These are phyloP conservation scores for Pavo muticus DNA, from an alignment of 2,113 vertebrate species.

Conservation along the genomic window DNA sequence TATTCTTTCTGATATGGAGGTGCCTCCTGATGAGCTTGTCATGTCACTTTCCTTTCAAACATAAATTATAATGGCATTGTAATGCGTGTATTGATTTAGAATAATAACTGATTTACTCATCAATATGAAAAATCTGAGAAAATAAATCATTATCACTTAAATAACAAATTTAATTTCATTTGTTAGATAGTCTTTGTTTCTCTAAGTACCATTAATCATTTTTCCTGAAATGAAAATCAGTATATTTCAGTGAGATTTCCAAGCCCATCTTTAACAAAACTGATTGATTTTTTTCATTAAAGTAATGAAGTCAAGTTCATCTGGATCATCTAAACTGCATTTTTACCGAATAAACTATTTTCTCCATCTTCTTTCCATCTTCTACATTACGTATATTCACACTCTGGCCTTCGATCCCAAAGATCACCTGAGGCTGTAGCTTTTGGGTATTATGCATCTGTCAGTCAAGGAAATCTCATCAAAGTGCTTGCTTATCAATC, in stretches of 20 bases:
- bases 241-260: not conserved
- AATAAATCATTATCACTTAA: not conserved
- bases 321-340: not conserved
- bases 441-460: not conserved
- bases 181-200: not conserved
- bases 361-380: not conserved
- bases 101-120: not conserved
- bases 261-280: not conserved
- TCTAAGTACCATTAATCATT: not conserved
- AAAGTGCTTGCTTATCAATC: not conserved
- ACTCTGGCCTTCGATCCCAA: accelerated
- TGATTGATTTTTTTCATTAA: not conserved
- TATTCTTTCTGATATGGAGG: not conserved
- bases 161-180: not conserved
- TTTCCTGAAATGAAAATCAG: not conserved
- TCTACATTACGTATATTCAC: not conserved
- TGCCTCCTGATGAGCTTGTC: not conserved
- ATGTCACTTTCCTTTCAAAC: not conserved
- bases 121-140: not conserved
- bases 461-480: not conserved
- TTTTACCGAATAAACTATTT: not conserved
- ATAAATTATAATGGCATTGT: not conserved
- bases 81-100: not conserved
- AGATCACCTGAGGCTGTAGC: not conserved
- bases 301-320: not conserved